Evolutionary conservation across 2,888 invertebrate species (phyloP), one percentile per base, ranked within the genome.

Genomic region (Herminia tarsipennalis): DNA sequence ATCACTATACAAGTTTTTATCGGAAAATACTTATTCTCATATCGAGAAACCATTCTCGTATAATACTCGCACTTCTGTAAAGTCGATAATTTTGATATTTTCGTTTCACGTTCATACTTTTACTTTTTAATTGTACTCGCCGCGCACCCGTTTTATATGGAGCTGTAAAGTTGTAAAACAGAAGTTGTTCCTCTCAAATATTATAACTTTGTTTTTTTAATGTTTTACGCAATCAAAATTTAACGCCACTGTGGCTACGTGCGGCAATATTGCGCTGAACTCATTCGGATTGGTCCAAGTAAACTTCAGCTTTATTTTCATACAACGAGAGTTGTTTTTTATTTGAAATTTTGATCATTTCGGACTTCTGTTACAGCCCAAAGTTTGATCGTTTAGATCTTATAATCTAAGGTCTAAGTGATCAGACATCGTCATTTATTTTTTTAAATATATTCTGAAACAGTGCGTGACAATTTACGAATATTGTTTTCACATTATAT

Each of bases 161-260:
- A 39, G 40, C 52, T 37, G 56, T 44, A 61, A 61, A 61, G 56
- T 55, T 64, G 41, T 64, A 58, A 64, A 70, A 66, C 57, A 54
- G 60, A 67, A 61, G 56, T 65, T 56, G 55, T 54, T 53, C 35
- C 54, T 50, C 43, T 56, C 52, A 58, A 56, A 60, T 66, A 63
- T 63, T 51, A 59, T 55, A 63, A 58, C 59, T 63, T 65, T 54
- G 56, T 54, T 51, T 56, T 52, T 57, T 62, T 67, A 52, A 66
- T 54, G 61, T 56, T 57, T 59, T 58, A 32, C 47, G 66, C 58
- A 70, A 64, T 68, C 59, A 73, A 70, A 60, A 66, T 66, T 64
- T 61, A 58, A 66, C 53, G 61, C 55, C 42, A 53, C 50, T 55
- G 56, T 57, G 62, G 60, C 57, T 64, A 60, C 64, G 54, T 60